A percentile compares a stretch with the other conserved stretches of the same genome.
Conservation (phyloP, 64 coral and sea anemone species). For the Stichodactyla helianthus region DNA sequence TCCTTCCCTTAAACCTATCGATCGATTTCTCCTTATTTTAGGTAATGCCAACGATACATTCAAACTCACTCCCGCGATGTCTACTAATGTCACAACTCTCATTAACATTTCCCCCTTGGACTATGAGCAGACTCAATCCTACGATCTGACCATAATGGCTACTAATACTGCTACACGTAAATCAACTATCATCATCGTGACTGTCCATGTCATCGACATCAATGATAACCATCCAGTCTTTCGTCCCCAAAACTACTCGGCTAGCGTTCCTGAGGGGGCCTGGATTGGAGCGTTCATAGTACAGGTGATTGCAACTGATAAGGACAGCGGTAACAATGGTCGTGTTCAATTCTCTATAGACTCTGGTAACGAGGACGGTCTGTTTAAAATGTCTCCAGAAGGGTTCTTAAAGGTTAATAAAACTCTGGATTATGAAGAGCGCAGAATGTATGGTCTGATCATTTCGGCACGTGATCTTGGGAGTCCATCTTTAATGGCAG, state of each 20-base stretch:
- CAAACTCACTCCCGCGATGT: background rate
- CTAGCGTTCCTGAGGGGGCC: slow-evolving; percentile 55
- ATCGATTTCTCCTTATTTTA: background rate
- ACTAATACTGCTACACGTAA: background rate
- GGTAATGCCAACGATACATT: slow-evolving; percentile 7
- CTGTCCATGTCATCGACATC: background rate
- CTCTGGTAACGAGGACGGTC: slow-evolving; percentile 9
- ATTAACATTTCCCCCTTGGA: background rate
- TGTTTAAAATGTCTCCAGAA: background rate
- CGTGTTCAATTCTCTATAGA: slow-evolving; percentile 12
- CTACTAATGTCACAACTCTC: background rate
- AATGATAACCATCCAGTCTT: slow-evolving; percentile 28
- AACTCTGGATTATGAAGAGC: slow-evolving; percentile 26
- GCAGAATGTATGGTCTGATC: background rate
- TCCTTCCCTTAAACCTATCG: no score
- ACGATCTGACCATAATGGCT: slow-evolving; percentile 11
- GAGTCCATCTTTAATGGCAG: background rate
- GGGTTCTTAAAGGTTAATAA: slow-evolving; percentile 1
- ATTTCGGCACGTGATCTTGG: slow-evolving; percentile 35
- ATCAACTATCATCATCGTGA: background rate
- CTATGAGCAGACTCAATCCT: background rate
- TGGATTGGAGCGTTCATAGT: slow-evolving; percentile 37
- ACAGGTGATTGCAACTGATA: slow-evolving; percentile 56
- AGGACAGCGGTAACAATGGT: slow-evolving; percentile 49
- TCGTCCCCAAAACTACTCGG: slow-evolving; percentile 29